Evolutionary conservation across 1,140 invertebrate species (phyloP).

Genomic region (Zaprionus vittiger): DNA sequence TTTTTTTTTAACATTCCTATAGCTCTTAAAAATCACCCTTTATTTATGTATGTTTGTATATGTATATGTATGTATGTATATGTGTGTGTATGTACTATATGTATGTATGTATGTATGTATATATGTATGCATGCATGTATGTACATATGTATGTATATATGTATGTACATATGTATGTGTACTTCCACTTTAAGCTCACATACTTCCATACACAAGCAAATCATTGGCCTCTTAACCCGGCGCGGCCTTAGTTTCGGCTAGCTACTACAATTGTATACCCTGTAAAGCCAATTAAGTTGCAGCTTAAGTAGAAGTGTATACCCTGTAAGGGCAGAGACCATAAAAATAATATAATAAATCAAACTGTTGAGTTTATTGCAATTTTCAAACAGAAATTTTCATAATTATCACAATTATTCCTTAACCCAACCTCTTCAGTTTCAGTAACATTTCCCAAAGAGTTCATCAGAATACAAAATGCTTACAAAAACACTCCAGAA

Average conservation of each 20-base stretch:
- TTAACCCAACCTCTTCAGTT: neutral
- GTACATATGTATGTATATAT: too few species aligned
- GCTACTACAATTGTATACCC: conserved; percentile 4
- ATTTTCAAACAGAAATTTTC: neutral
- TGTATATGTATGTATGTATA: too few species aligned
- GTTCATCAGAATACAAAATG: too few species aligned
- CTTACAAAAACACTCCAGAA: too few species aligned
- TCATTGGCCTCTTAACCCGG: conserved; percentile 20
- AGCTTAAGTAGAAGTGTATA: neutral
- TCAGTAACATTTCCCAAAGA: neutral
- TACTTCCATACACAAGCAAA: conserved; percentile 1
- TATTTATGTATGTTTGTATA: neutral
- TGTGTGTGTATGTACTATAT: too few species aligned
- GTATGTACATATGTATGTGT: neutral
- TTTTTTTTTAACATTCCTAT: too few species aligned
- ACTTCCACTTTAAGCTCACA: neutral
- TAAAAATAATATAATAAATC: neutral
- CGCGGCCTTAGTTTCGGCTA: conserved; percentile 10
- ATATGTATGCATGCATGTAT: neutral
- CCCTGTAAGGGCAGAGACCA: conserved; percentile 6
- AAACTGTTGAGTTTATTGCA: neutral
- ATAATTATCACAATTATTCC: neutral
- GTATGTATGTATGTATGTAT: neutral
- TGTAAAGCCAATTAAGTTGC: neutral
- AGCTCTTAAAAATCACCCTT: too few species aligned